phyloP scores from a whole-genome alignment of 2,888 invertebrate genomes.

The Clusia tigrina region DNA sequence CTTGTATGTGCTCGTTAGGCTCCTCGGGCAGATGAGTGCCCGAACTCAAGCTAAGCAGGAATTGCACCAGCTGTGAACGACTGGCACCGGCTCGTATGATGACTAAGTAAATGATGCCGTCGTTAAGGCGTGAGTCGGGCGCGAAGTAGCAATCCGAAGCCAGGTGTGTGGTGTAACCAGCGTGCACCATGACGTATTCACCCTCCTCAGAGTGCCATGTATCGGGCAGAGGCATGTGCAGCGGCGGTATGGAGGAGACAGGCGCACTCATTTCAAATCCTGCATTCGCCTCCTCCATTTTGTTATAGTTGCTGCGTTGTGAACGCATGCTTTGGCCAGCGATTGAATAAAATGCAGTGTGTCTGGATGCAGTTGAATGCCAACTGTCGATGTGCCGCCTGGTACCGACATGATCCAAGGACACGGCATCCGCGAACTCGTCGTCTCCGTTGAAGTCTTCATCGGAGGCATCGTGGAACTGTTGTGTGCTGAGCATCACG shows the following conservation, averaged over 20 bases:
- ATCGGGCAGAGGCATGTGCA: conserved; percentile 76
- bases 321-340: conserved; percentile 70
- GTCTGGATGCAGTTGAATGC: conserved; percentile 81
- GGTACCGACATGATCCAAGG: conserved; percentile 62
- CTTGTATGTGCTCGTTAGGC: conserved; percentile 73
- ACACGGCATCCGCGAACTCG: conserved; percentile 55
- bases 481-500: conserved; percentile 24
- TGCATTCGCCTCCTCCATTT: conserved; percentile 52
- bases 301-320: conserved; percentile 44
- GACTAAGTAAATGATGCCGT: conserved; percentile 91
- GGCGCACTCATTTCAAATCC: conserved; percentile 42
- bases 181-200: conserved; percentile 81
- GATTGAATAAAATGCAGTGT: conserved; percentile 81
- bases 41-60: conserved; percentile 80
- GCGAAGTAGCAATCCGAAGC: conserved; percentile 86
- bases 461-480: conserved; percentile 39
- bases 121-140: conserved; percentile 85
- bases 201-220: conserved; percentile 82
- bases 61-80: conserved; percentile 78
- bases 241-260: conserved; percentile 46
- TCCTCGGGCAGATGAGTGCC: conserved; percentile 82
- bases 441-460: conserved; percentile 26
- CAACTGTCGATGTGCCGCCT: conserved; percentile 75
- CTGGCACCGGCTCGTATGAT: conserved; percentile 82
- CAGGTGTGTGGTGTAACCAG: conserved; percentile 87